These are phyloP conservation scores for Tachina fera DNA, from an alignment of 2,888 invertebrate species.

Conservation along the genomic window DNA sequence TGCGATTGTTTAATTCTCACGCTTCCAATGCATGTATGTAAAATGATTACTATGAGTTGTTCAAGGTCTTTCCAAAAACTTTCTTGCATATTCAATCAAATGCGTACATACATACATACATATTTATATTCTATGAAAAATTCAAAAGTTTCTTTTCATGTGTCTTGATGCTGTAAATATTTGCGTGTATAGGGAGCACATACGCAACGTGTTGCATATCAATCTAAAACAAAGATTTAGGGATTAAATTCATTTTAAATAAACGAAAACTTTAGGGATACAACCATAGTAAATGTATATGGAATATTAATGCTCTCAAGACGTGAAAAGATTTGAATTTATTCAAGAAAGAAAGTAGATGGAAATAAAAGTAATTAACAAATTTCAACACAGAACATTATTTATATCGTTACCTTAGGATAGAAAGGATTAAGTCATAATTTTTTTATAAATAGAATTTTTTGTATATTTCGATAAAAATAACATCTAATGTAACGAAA, in stretches of 20 bases:
- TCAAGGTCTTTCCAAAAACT: not conserved
- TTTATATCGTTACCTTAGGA: too few species aligned
- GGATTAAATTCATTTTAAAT: constrained; percentile 29
- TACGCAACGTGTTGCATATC: constrained; percentile 60
- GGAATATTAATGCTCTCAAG: constrained; percentile 6
- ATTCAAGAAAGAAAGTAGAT: too few species aligned
- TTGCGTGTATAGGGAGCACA: constrained; percentile 17
- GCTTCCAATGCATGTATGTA: not conserved
- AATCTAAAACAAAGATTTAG: constrained; percentile 59
- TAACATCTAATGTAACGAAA: too few species aligned
- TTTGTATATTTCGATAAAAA: too few species aligned
- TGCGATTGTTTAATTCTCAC: not conserved
- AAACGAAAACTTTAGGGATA: not conserved
- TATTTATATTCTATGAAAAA: not conserved
- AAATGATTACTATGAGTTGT: not conserved
- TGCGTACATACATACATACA: too few species aligned
- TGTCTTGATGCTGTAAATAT: not conserved
- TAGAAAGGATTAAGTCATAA: too few species aligned
- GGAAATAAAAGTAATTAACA: too few species aligned
- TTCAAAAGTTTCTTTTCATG: not conserved
- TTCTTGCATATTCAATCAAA: not conserved
- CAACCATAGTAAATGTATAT: not conserved
- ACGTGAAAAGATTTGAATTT: not conserved
- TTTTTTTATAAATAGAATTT: too few species aligned
- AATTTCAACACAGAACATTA: too few species aligned